These are phyloP conservation scores for Brachyopa scutellaris DNA, from an alignment of 2,888 invertebrate species.

Conservation along the genomic window DNA sequence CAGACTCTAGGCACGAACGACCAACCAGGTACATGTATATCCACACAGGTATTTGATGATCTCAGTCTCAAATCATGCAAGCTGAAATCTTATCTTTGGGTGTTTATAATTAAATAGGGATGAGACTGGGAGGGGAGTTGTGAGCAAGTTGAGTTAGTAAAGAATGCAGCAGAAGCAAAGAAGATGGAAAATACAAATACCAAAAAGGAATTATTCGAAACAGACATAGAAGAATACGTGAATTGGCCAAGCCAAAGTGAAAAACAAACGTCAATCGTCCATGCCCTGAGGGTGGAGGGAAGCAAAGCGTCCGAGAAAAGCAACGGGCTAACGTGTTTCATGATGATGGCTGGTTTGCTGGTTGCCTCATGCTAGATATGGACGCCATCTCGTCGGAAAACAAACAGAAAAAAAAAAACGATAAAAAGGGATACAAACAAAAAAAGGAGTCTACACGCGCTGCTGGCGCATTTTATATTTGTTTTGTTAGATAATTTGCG, in stretches of 20 bases:
- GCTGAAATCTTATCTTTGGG: constrained; percentile 62
- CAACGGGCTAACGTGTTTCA: constrained; percentile 5
- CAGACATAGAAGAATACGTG: constrained; percentile 49
- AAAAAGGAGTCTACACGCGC: constrained; percentile 6
- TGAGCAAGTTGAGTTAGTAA: neutral
- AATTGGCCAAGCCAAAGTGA: constrained; percentile 52
- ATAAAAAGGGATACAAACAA: constrained; percentile 15
- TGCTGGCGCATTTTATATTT: neutral
- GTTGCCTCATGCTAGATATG: constrained; percentile 19
- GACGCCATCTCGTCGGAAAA: constrained; percentile 2
- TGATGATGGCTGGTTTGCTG: constrained; percentile 25
- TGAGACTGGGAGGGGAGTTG: constrained; percentile 22
- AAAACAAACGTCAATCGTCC: constrained; percentile 55
- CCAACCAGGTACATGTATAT: constrained; percentile 43
- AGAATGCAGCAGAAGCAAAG: constrained; percentile 9
- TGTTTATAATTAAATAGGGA: constrained; percentile 70
- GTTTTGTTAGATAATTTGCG: neutral
- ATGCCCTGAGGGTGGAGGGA: constrained; percentile 34
- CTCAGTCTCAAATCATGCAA: constrained; percentile 69
- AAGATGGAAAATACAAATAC: constrained; percentile 38
- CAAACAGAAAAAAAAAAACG: neutral
- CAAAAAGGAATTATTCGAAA: constrained; percentile 56
- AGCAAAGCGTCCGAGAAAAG: too few relatives aligned
- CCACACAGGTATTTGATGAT: constrained; percentile 69
- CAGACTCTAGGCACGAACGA: constrained; percentile 5